Evolutionary conservation across 2,797 vertebrate species (phyloP).

Genomic region (Danio jaintianensis): DNA sequence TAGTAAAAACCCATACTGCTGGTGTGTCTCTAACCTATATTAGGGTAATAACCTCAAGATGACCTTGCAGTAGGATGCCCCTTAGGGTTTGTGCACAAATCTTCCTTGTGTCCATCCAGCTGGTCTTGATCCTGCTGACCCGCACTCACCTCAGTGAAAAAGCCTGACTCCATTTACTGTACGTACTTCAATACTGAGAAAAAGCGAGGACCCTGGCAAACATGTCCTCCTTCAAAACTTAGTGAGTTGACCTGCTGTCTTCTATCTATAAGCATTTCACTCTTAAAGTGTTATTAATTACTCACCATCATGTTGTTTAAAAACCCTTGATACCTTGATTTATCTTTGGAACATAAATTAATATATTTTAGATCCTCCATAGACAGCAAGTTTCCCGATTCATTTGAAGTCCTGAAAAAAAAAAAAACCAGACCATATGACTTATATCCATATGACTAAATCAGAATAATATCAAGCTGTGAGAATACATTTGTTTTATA

Average conservation of each 20-base stretch:
- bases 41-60: conserved; percentile 52
- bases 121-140: conserved; percentile 42
- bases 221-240: background rate
- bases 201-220: background rate
- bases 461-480: no score
- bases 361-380: no score
- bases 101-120: conserved; percentile 22
- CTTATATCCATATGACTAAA: no score
- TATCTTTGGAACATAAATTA: no score
- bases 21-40: conserved; percentile 48
- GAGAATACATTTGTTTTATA: no score
- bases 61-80: conserved; percentile 52
- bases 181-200: conserved; percentile 9
- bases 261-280: background rate
- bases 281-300: no score
- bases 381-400: no score
- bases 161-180: conserved; percentile 8
- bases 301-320: no score
- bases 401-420: no score
- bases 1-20: conserved; percentile 26
- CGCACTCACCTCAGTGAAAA: conserved; percentile 6
- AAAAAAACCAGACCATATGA: no score
- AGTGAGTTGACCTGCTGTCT: background rate
- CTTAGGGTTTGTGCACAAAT: conserved; percentile 45
- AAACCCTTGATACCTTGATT: no score